Evolutionary conservation across 2,113 vertebrate genomes (phyloP).

Genomic region (Pluvianellus socialis): DNA sequence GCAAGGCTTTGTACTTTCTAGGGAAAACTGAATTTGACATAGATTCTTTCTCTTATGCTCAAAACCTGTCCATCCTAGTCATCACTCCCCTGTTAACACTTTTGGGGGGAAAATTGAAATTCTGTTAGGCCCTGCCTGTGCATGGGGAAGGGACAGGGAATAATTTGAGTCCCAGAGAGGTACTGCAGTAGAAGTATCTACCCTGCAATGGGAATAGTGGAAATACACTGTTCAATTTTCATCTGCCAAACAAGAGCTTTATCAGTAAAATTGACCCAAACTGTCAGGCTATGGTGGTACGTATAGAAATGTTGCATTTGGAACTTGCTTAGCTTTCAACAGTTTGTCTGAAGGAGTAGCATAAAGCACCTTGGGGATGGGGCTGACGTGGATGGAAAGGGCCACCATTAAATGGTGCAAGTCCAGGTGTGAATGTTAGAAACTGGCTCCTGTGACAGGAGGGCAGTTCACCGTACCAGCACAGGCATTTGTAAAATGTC

Average conservation of each 20-base stretch:
- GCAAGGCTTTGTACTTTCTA: background rate
- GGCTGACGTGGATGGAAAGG: background rate
- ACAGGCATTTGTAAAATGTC: background rate
- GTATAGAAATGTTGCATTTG: background rate
- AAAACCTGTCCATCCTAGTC: background rate
- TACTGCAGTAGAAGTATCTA: background rate
- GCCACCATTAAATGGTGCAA: background rate
- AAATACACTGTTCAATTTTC: background rate
- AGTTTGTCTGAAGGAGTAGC: background rate
- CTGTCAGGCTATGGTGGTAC: background rate
- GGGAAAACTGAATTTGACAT: background rate
- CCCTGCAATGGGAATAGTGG: background rate
- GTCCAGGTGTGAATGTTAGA: background rate
- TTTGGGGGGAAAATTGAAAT: background rate
- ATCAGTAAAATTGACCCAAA: background rate
- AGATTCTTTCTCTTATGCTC: background rate
- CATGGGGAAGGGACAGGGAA: background rate
- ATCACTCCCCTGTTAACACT: background rate
- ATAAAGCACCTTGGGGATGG: background rate
- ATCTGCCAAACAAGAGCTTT: background rate
- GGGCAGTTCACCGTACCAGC: background rate
- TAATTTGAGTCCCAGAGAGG: background rate
- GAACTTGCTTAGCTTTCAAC: background rate
- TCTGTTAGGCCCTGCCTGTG: background rate
- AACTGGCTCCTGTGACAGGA: background rate